Evolutionary conservation across 2,113 vertebrate species (phyloP).

Genomic region (Nesoenas mayeri): DNA sequence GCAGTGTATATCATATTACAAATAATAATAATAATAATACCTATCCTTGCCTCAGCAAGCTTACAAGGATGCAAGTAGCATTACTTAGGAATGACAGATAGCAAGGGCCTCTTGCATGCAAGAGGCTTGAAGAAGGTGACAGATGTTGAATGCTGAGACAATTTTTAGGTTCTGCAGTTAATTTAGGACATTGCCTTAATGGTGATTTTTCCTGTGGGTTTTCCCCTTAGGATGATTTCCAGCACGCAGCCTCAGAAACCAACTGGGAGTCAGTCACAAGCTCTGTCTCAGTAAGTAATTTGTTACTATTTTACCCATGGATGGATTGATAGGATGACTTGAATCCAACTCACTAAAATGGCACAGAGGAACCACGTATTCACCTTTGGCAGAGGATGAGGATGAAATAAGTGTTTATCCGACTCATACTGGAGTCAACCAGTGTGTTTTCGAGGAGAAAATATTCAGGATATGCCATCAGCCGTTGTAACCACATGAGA

Average conservation of each 20-base stretch:
- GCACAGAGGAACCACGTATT: neutral
- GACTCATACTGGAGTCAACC: neutral
- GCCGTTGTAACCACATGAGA: neutral
- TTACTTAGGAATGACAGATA: neutral
- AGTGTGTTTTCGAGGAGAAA: neutral
- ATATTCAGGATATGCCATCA: neutral
- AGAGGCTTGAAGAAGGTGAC: neutral
- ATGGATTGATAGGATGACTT: neutral
- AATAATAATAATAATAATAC: neutral
- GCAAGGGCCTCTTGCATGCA: neutral
- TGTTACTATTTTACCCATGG: slow-evolving; percentile 3
- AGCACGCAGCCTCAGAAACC: slow-evolving; percentile 76
- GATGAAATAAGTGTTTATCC: neutral
- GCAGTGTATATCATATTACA: neutral
- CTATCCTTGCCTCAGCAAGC: neutral
- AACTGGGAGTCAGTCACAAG: slow-evolving; percentile 87
- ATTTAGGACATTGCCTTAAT: neutral
- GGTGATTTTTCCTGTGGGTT: slow-evolving; percentile 16
- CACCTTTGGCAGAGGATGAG: neutral
- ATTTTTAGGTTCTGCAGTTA: neutral
- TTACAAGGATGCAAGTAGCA: neutral
- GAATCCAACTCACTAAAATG: neutral
- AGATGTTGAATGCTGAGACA: neutral
- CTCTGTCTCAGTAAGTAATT: slow-evolving; percentile 80
- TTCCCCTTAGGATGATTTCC: slow-evolving; percentile 79